phyloP scores from a whole-genome alignment of 2,888 invertebrate genomes.

The Margaritifera margaritifera region DNA sequence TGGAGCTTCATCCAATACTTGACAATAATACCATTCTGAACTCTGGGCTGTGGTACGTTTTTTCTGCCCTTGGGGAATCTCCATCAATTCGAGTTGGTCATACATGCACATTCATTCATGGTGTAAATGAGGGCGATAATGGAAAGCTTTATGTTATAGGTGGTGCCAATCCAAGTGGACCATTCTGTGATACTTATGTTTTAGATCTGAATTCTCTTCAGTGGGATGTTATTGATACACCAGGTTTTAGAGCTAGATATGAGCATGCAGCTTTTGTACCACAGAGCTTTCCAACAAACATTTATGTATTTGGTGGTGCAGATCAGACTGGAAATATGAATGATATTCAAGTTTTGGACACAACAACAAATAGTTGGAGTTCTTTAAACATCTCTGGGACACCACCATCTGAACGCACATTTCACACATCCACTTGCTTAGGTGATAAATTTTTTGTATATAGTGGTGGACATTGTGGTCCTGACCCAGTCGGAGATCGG shows the following conservation, averaged over 20 bases:
- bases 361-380: conserved; percentile 55
- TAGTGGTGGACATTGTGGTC: conserved; percentile 68
- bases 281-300: conserved; percentile 49
- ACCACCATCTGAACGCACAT: conserved; percentile 66
- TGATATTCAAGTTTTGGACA: conserved; percentile 67
- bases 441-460: conserved; percentile 67
- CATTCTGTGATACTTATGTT: conserved; percentile 67
- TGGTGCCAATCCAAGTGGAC: conserved; percentile 71
- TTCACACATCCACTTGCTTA: conserved; percentile 60
- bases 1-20: conserved; percentile 71
- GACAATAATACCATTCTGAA: conserved; percentile 62
- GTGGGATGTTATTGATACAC: conserved; percentile 67
- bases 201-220: conserved; percentile 65
- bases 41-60: conserved; percentile 68
- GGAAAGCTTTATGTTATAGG: conserved; percentile 70
- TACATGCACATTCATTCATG: conserved; percentile 61
- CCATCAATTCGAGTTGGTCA: conserved; percentile 71
- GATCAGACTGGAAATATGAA: conserved; percentile 69
- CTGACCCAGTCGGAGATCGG: conserved; percentile 68
- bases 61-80: conserved; percentile 66
- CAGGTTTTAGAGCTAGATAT: conserved; percentile 67
- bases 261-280: conserved; percentile 69
- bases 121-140: conserved; percentile 47
- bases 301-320: conserved; percentile 71
- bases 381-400: conserved; percentile 49